Evolutionary conservation across 2,888 invertebrate species (phyloP).

Genomic region (Achlya flavicornis): DNA sequence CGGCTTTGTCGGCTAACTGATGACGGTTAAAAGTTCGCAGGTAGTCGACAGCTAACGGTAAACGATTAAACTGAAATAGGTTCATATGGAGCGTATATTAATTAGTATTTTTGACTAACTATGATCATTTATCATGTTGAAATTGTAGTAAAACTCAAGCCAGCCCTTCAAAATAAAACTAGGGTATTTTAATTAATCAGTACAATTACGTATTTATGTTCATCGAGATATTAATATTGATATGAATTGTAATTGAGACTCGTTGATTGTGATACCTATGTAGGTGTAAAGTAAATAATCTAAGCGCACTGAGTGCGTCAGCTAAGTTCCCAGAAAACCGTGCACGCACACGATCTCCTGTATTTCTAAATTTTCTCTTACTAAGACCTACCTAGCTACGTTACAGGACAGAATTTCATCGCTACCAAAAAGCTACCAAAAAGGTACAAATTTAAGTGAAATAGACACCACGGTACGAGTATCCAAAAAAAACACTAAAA

Average conservation of each 20-base stretch:
- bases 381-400: too few species aligned
- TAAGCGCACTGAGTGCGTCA: too few species aligned
- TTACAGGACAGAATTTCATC: too few species aligned
- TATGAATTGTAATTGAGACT: background rate
- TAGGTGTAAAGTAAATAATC: conserved; percentile 20
- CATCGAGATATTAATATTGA: background rate
- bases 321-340: too few species aligned
- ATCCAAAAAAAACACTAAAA: too few species aligned
- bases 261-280: background rate
- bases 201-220: background rate
- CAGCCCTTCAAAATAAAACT: background rate
- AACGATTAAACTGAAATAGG: background rate
- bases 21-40: background rate
- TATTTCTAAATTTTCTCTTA: too few species aligned
- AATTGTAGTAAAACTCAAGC: too few species aligned
- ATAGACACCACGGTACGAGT: too few species aligned
- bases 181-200: background rate
- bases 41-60: conserved; percentile 3
- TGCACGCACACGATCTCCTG: too few species aligned
- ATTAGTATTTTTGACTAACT: background rate
- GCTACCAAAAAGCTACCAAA: too few species aligned
- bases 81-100: background rate
- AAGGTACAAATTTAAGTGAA: too few species aligned
- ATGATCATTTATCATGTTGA: too few species aligned
- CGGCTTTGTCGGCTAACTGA: conserved; percentile 5